These are phyloP conservation scores for Idaea biselata DNA, from an alignment of 2,888 invertebrate genomes.

Conservation along the genomic window DNA sequence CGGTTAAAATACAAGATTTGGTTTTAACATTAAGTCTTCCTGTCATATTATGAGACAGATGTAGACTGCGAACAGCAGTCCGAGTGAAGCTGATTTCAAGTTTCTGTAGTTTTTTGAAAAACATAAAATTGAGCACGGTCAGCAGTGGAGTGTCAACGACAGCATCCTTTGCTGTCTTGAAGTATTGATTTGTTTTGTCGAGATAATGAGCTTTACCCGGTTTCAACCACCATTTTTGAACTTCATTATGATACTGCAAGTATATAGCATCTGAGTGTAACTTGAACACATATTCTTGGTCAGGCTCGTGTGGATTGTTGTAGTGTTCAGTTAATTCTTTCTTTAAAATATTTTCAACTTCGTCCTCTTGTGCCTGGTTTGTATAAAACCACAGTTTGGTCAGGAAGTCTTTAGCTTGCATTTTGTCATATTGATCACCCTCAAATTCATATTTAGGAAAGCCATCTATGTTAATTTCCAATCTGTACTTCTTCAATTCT, in stretches of 20 bases:
- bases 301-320: slow-evolving; percentile 26
- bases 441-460: slow-evolving; percentile 40
- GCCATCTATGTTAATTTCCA: slow-evolving; percentile 33
- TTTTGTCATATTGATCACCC: slow-evolving; percentile 34
- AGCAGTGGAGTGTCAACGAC: slow-evolving; percentile 41
- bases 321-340: slow-evolving; percentile 36
- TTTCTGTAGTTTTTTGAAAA: slow-evolving; percentile 35
- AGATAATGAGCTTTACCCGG: slow-evolving; percentile 34
- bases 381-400: slow-evolving; percentile 45
- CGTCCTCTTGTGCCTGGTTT: slow-evolving; percentile 41
- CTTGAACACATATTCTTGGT: slow-evolving; percentile 34
- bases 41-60: slow-evolving; percentile 19
- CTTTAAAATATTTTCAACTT: slow-evolving; percentile 38
- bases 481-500: slow-evolving; percentile 25
- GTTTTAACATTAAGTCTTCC: slow-evolving; percentile 33
- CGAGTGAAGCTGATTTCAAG: slow-evolving; percentile 31
- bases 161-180: slow-evolving; percentile 38
- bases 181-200: slow-evolving; percentile 33
- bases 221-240: slow-evolving; percentile 49
- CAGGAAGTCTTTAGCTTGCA: slow-evolving; percentile 37
- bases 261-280: slow-evolving; percentile 46
- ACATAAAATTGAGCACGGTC: slow-evolving; percentile 42
- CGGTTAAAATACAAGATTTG: slow-evolving; percentile 32
- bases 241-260: slow-evolving; percentile 42
- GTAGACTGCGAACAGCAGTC: slow-evolving; percentile 25